Base-by-base conservation (phyloP, 2,113 vertebrate species). In the Neogale vison region DNA sequence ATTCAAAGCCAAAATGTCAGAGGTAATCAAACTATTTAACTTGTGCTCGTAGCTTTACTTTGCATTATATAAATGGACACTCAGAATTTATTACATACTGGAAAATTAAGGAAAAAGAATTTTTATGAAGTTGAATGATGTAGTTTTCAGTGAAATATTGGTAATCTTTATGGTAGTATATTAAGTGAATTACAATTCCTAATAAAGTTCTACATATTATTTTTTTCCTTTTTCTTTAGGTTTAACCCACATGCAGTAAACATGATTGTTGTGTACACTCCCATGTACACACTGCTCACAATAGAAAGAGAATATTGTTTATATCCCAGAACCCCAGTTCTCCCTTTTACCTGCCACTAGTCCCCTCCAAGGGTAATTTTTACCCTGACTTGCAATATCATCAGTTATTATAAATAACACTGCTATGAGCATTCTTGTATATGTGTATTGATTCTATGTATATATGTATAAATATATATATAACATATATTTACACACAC, bases 11-110 rank as follows among this genome's bases (percentile, higher is more conserved):
- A 90, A 94, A 97, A 93, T 91, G 90, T 97, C 93, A 96, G 47
- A 97, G 55, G 95, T 95, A 95, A 97, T 97, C 96, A 97, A 95
- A 97, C 82, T 93, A 93, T 96, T 97, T 96, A 96, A 87, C 71
- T 95, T 96, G 67, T 94, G 36, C 85, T 96, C 71, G 63, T 72
- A 83, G 47, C 12, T 93, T 95, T 92, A 90, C 80, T 92, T 95
- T 95, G 57, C 55, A 88, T 94, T 96, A 57, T 52, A 92, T 84
- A 88, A 97, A 95, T 85, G 76, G 65, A 82, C 34, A 90, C 3
- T 39, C 4, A 85, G n/a, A 84, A 93, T 95, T 96, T 95, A 96
- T 96, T 74, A 59, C 23, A 82, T 72, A 52, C 57, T 84, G 71
- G 42, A n/a, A 97, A 97, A 90, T 96, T 95, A 97, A 71, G 7